Base-by-base conservation (phyloP, 1,140 invertebrate genomes). In the Prorops nasuta region DNA sequence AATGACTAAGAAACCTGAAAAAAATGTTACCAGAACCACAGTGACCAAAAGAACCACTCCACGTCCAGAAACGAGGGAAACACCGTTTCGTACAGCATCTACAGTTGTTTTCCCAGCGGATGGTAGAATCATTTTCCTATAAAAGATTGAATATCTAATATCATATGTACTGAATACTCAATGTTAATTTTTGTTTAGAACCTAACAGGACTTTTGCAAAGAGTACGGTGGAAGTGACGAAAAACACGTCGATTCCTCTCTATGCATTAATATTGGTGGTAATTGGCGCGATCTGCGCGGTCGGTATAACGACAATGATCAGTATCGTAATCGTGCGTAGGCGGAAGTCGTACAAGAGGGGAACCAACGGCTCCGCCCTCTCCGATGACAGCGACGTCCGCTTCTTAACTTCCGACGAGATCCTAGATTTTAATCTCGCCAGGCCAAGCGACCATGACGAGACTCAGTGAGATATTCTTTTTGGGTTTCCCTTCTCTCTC, bases 341-440 rank as follows among this genome's bases (percentile, higher is more conserved):
- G 17, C 63, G 69, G 45, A 67, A 66, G 48, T 41, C 49, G 12
- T 74, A 71, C 36, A 72, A 73, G 49, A 56, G 74, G 40, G 58
- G 66, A 10, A 51, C 58, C 2, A 70, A 63, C 37, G 57, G 65
- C 3, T 75, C 72, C 1, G 67, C 64, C 9, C 63, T 77, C 14
- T 72, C 72, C 1, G 78, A 79, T n/a, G 77, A 79, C 36, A 81
- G 80, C 46, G 81, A 83, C 46, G 81, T 83, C 0, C 64, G 80
- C 43, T 83, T 79, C 58, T 64, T 83, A 9, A 81, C 81, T 1
- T 75, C 75, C 1, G 79, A 82, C 40, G 81, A 83, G 56, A 63
- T 77, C 3, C 60, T 83, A 2, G 80, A 83, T 54, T 81, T 83
- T 56, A 78, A 66, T 52, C 44, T 82, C 9, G 76, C 78, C 1